These are phyloP conservation scores for Cyphomyrus plagiostoma DNA, from an alignment of 2,113 vertebrate genomes.

Conservation along the genomic window DNA sequence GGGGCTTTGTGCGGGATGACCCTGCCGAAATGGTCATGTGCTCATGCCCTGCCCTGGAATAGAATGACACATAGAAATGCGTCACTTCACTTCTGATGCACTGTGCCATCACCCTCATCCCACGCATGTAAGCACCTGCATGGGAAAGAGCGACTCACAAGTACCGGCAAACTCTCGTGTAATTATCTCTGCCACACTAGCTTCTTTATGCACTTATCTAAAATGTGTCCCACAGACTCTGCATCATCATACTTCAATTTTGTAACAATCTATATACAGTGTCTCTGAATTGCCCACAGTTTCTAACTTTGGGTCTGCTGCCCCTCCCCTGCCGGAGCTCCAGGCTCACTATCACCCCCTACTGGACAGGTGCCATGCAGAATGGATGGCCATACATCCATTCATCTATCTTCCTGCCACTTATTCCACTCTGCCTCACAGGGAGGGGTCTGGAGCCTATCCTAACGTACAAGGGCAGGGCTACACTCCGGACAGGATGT, in stretches of 20 bases:
- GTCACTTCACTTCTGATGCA: background rate
- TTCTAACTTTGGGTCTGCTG: background rate
- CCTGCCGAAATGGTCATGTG: background rate
- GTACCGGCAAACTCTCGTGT: background rate
- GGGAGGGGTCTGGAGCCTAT: background rate
- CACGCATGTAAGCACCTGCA: background rate
- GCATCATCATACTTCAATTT: background rate
- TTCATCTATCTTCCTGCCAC: background rate
- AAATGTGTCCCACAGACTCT: background rate
- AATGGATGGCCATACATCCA: background rate
- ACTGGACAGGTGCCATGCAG: background rate
- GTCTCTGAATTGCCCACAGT: background rate
- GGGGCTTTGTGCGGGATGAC: background rate
- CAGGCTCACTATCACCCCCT: background rate
- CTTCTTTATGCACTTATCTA: background rate
- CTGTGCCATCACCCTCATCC: background rate
- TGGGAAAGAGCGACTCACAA: background rate
- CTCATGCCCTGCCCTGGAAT: background rate
- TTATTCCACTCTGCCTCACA: background rate
- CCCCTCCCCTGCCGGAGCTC: background rate
- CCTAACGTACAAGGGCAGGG: background rate
- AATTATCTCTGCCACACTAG: background rate
- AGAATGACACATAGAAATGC: background rate
- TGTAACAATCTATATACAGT: background rate
- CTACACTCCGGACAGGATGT: background rate